phyloP scores from a whole-genome alignment of 2,797 vertebrate species.

The Lates japonicus region DNA sequence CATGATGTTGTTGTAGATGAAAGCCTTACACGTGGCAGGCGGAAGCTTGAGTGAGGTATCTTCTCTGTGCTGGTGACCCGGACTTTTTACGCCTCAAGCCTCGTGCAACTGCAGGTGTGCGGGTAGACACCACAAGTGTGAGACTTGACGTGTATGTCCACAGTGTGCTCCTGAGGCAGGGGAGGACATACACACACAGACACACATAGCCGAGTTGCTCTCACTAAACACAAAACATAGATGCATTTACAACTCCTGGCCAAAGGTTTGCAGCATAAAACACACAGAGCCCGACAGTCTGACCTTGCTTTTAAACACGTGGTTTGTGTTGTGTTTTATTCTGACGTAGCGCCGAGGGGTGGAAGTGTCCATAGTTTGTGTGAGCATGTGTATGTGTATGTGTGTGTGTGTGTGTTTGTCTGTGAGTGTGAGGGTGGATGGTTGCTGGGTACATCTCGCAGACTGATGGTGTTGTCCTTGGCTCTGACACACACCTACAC shows the following conservation, averaged over 20 bases:
- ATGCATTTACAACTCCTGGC: conserved; percentile 54
- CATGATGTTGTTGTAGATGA: conserved; percentile 97
- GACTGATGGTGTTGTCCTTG: conserved; percentile 85
- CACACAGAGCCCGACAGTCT: conserved; percentile 23
- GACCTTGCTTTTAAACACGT: conserved; percentile 70
- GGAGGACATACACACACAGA: conserved; percentile 11
- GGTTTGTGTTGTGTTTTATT: conserved; percentile 64
- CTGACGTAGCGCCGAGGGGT: conserved; percentile 66
- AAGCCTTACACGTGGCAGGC: conserved; percentile 96
- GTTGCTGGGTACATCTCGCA: conserved; percentile 61
- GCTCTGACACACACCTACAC: conserved; percentile 80
- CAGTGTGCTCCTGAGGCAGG: conserved; percentile 91
- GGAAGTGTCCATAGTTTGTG: conserved; percentile 61
- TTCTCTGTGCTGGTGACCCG: conserved; percentile 97
- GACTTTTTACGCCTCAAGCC: conserved; percentile 96
- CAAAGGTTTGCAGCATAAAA: conserved; percentile 55
- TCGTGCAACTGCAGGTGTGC: conserved; percentile 96
- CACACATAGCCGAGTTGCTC: too few species aligned
- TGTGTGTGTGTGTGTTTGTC: too few species aligned
- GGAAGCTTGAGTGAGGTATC: conserved; percentile 97
- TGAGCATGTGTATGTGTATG: conserved; percentile 35
- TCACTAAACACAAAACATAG: conserved; percentile 53
- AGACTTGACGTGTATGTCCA: conserved; percentile 91
- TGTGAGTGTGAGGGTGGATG: conserved; percentile 57
- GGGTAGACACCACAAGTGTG: conserved; percentile 99